These are phyloP conservation scores for Drosophila neotestacea DNA, from an alignment of 2,888 invertebrate genomes.

Conservation along the genomic window DNA sequence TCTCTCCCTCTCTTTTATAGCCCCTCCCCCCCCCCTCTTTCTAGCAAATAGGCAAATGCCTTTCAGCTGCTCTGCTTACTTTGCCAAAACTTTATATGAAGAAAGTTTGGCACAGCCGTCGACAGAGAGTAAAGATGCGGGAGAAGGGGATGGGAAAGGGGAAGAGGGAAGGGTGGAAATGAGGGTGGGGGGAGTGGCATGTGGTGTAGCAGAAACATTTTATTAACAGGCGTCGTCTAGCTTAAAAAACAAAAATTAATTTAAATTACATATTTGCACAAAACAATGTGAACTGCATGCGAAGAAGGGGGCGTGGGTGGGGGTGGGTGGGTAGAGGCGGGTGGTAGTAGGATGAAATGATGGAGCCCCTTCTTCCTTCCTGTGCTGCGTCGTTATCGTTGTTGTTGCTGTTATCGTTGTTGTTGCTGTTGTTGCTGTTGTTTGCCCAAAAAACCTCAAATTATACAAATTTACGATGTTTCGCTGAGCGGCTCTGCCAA, in stretches of 20 bases:
- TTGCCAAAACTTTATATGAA: constrained; percentile 77
- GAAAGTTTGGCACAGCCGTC: constrained; percentile 66
- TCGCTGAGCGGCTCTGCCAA: constrained; percentile 55
- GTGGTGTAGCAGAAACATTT: constrained; percentile 55
- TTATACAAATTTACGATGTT: constrained; percentile 78
- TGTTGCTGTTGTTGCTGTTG: constrained; percentile 38
- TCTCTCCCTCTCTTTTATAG: neutral
- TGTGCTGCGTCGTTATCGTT: constrained; percentile 40
- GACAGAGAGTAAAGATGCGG: constrained; percentile 22
- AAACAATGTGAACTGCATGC: constrained; percentile 62
- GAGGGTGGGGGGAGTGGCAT: neutral
- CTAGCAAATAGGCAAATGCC: constrained; percentile 48
- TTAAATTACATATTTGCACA: constrained; percentile 78
- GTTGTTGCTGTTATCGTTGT: constrained; percentile 19
- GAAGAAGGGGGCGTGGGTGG: neutral
- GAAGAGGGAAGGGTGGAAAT: neutral
- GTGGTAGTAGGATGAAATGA: neutral
- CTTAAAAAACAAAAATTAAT: constrained; percentile 79
- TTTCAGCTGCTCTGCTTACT: constrained; percentile 72
- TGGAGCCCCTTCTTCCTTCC: neutral
- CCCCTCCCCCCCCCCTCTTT: neutral
- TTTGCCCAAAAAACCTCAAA: constrained; percentile 68
- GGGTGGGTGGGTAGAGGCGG: neutral
- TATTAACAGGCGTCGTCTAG: constrained; percentile 76
- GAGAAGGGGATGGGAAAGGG: too few species aligned